Conservation (phyloP, 2,113 vertebrate genomes). For the Chlorodrepanis virens region DNA sequence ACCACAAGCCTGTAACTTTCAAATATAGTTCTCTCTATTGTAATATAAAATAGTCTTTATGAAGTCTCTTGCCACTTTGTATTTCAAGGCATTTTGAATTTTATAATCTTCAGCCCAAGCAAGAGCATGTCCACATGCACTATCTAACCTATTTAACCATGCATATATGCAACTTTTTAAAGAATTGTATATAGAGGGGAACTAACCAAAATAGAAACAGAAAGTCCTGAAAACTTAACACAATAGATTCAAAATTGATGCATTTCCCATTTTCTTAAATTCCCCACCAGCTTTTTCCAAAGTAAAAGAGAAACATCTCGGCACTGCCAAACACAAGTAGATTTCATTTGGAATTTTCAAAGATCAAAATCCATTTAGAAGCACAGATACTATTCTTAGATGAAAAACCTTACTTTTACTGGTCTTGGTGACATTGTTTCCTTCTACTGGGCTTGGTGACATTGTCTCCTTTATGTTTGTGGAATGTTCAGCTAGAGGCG, state of each 20-base stretch:
- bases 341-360: conserved; percentile 1
- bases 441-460: too few relatives aligned
- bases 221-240: not conserved
- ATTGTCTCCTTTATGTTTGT: too few relatives aligned
- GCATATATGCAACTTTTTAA: not conserved
- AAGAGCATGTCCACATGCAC: not conserved
- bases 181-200: not conserved
- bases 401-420: too few relatives aligned
- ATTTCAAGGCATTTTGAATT: not conserved
- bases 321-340: not conserved
- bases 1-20: not conserved
- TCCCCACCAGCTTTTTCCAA: not conserved
- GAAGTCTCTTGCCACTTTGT: not conserved
- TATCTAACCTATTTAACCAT: not conserved
- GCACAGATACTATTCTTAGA: not conserved
- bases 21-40: not conserved
- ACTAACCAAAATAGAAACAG: not conserved
- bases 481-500: too few relatives aligned
- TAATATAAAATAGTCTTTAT: not conserved
- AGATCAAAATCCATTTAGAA: conserved; percentile 1
- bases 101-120: not conserved
- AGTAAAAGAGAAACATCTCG: not conserved
- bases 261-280: not conserved
- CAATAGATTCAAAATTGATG: not conserved
- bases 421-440: too few relatives aligned